Conservation (phyloP, 2,888 invertebrate species). For the Trissolcus japonicus region DNA sequence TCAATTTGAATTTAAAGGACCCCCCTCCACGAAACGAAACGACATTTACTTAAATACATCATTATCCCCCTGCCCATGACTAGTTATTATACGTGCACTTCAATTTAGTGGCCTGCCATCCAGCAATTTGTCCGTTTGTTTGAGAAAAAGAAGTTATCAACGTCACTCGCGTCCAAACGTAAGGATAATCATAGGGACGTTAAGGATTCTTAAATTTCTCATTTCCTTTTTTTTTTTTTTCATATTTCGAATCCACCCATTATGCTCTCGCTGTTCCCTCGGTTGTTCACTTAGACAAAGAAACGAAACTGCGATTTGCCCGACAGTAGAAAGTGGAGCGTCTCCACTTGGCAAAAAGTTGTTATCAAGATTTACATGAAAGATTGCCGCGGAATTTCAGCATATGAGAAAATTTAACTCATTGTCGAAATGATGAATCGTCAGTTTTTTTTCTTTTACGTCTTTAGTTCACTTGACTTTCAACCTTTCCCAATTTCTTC, state of each 20-base stretch:
- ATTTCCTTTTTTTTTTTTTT: slow-evolving; percentile 29
- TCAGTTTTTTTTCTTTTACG: slow-evolving; percentile 7
- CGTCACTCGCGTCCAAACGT: slow-evolving; percentile 17
- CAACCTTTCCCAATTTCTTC: neutral
- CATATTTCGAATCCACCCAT: slow-evolving; percentile 14
- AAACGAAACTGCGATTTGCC: slow-evolving; percentile 32
- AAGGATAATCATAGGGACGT: slow-evolving; percentile 20
- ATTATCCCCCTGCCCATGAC: slow-evolving; percentile 10
- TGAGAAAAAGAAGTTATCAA: slow-evolving; percentile 20
- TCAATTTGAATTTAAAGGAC: slow-evolving; percentile 5
- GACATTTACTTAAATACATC: neutral
- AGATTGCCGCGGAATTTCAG: slow-evolving; percentile 35
- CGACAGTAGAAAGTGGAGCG: slow-evolving; percentile 49
- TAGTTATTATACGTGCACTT: slow-evolving; percentile 14
- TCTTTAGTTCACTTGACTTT: slow-evolving; percentile 8
- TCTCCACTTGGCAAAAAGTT: slow-evolving; percentile 27
- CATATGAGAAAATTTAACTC: slow-evolving; percentile 31
- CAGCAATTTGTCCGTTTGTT: slow-evolving; percentile 7
- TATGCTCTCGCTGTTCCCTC: slow-evolving; percentile 6
- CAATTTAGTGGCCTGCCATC: slow-evolving; percentile 3
- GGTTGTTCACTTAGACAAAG: slow-evolving; percentile 28
- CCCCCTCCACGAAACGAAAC: neutral
- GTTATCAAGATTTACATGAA: slow-evolving; percentile 49
- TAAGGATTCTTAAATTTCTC: slow-evolving; percentile 23
- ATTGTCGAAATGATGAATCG: slow-evolving; percentile 36